Evolutionary conservation across 1,140 invertebrate species (phyloP).

Genomic region (Phymastichus coffea): DNA sequence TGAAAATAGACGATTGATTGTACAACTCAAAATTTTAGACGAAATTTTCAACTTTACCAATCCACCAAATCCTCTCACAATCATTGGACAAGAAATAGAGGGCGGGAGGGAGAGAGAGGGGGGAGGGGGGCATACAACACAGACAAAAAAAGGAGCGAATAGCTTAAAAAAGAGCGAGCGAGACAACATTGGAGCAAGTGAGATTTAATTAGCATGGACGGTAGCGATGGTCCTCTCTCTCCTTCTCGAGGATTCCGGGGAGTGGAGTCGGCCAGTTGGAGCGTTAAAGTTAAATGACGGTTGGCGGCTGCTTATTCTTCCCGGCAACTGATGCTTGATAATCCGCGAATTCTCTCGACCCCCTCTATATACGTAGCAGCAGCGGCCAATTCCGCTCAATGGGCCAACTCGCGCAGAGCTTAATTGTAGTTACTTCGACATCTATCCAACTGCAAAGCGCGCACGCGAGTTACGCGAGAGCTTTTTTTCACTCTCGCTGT

Average conservation of each 20-base stretch:
- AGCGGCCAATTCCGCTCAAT: slow-evolving; percentile 56
- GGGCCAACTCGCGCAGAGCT: slow-evolving; percentile 53
- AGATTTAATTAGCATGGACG: slow-evolving; percentile 58
- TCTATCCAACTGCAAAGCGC: slow-evolving; percentile 20
- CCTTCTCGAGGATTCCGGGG: slow-evolving; percentile 39
- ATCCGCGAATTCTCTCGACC: slow-evolving; percentile 48
- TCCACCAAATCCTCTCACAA: too few relatives aligned
- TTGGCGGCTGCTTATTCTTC: slow-evolving; percentile 59
- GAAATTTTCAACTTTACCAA: too few relatives aligned
- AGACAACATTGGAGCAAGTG: slow-evolving; percentile 38
- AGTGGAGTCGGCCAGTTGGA: slow-evolving; percentile 46
- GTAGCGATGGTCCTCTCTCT: slow-evolving; percentile 36
- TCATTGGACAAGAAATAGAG: too few relatives aligned
- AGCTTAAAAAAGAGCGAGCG: slow-evolving; percentile 26
- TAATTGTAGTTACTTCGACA: slow-evolving; percentile 53
- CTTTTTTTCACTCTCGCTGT: neutral
- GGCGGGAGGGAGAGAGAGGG: slow-evolving; percentile 19
- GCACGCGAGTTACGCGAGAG: neutral
- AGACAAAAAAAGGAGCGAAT: slow-evolving; percentile 20
- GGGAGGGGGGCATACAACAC: slow-evolving; percentile 16
- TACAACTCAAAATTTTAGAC: too few relatives aligned
- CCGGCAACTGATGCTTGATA: slow-evolving; percentile 58
- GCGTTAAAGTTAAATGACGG: slow-evolving; percentile 60
- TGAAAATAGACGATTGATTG: too few relatives aligned
- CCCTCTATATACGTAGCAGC: slow-evolving; percentile 46